phyloP scores from a whole-genome alignment of 2,888 invertebrate genomes.

The Apodemia mormo region DNA sequence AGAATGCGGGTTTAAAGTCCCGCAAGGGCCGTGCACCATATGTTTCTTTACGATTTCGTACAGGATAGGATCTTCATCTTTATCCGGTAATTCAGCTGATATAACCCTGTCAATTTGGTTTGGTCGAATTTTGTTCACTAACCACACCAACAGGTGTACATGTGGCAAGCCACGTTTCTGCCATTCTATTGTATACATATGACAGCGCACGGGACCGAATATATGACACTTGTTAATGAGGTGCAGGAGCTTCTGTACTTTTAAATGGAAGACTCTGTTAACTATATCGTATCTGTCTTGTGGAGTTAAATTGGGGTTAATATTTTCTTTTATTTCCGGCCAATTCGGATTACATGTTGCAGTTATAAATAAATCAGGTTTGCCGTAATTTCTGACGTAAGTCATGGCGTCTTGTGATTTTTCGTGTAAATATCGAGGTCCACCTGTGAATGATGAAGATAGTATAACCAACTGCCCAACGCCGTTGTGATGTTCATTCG shows the following conservation, averaged over 20 bases:
- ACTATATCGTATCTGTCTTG: slow-evolving; percentile 37
- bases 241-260: slow-evolving; percentile 33
- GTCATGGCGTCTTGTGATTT: slow-evolving; percentile 34
- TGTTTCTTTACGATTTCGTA: slow-evolving; percentile 36
- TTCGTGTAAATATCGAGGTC: slow-evolving; percentile 36
- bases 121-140: slow-evolving; percentile 38
- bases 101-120: slow-evolving; percentile 38
- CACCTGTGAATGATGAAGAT: slow-evolving; percentile 35
- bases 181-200: slow-evolving; percentile 37
- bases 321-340: slow-evolving; percentile 35
- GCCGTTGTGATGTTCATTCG: slow-evolving; percentile 30
- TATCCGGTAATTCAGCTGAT: slow-evolving; percentile 38
- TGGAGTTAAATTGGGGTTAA: slow-evolving; percentile 32
- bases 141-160: slow-evolving; percentile 37
- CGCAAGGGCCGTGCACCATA: slow-evolving; percentile 39
- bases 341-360: slow-evolving; percentile 28
- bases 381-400: slow-evolving; percentile 31
- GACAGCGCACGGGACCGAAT: slow-evolving; percentile 32
- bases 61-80: slow-evolving; percentile 36
- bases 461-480: slow-evolving; percentile 33
- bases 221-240: slow-evolving; percentile 34
- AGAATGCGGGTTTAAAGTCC: slow-evolving; percentile 34
- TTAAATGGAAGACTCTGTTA: slow-evolving; percentile 36
- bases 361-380: slow-evolving; percentile 28
- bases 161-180: slow-evolving; percentile 39